Conservation (phyloP, 1,140 invertebrate species). For the Coboldia fuscipes region DNA sequence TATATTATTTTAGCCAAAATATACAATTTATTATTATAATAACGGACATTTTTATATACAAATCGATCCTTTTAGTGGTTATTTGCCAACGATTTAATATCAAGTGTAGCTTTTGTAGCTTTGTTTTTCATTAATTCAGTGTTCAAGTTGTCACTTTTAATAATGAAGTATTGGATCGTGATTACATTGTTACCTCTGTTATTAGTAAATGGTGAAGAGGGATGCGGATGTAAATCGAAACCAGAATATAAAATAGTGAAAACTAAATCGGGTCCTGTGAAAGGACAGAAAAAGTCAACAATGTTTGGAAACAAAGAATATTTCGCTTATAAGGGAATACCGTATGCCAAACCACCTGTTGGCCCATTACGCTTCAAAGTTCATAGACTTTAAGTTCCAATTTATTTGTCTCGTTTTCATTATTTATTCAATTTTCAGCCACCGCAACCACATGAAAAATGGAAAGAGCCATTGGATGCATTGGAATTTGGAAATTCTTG, state of each 20-base stretch:
- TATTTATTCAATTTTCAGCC: constrained; percentile 24
- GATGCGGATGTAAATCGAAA: no score
- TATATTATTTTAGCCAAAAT: no score
- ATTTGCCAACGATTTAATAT: no score
- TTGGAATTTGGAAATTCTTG: constrained; percentile 30
- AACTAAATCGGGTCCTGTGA: not conserved
- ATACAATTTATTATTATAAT: no score
- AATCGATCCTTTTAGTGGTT: no score
- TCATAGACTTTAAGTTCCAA: constrained; percentile 2
- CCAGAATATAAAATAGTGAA: not conserved
- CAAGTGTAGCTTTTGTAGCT: no score
- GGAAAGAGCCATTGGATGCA: constrained; percentile 35
- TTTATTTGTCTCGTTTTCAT: not conserved
- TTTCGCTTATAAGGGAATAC: constrained; percentile 3
- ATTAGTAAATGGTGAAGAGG: no score
- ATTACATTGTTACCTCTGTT: no score
- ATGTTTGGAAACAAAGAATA: not conserved
- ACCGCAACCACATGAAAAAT: constrained; percentile 30
- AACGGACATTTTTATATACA: no score
- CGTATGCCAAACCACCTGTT: constrained; percentile 5
- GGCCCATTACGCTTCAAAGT: constrained; percentile 4
- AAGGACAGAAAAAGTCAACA: not conserved
- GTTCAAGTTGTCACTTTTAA: no score
- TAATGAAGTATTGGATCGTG: no score
- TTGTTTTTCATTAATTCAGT: no score